Evolutionary conservation across 2,888 invertebrate species (phyloP), one percentile per base, ranked within the genome.

Genomic region (Pollenia griseotomentosa): DNA sequence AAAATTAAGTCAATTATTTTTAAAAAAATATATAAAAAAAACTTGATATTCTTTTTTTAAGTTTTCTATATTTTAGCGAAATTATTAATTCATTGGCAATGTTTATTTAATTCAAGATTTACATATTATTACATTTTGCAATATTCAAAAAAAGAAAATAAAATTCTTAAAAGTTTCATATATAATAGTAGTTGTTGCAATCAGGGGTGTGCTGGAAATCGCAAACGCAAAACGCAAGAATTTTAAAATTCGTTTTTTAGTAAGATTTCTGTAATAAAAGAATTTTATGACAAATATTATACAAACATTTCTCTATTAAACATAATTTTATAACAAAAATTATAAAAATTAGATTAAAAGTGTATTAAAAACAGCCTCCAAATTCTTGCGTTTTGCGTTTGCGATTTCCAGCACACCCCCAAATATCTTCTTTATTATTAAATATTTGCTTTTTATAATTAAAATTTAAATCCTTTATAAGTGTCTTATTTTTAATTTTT

Each of bases 1-100:
- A 74, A 57, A 79, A 48, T 74, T 48, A 70, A 63, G 82, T 83
- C 79, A 86, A 86, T 83, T 83, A 86, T 79, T 68, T 78, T 59
- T 73, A 66, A 57, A 65, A 65, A 71, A 48, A n/a, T 19, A 33
- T 14, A 23, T 79, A 23, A 2, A 57, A 51, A 33, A 11, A 33
- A 55, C 51, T 55, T 59, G n/a, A 70, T 14, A 12, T 70, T 12
- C 10, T 7, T 71, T 48, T 40, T 33, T 7, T 71, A 53, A 11
- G 10, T 70, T 44, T 53, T 53, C 44, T 42, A 46, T 10, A 53
- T 48, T 11, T 23, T 59, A 14, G 33, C 2, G 53, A 40, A 55
- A 71, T 44, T 71, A 33, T 14, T 33, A 33, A 33, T 53, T 74
- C 12, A 42, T 40, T 51, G 19, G 14, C 75, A 42, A 55, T 61